A percentile compares a stretch with the other conserved stretches of the same genome.
Evolutionary conservation across 2,797 vertebrate species (phyloP).

Genomic region (Bradypodion pumilum): DNA sequence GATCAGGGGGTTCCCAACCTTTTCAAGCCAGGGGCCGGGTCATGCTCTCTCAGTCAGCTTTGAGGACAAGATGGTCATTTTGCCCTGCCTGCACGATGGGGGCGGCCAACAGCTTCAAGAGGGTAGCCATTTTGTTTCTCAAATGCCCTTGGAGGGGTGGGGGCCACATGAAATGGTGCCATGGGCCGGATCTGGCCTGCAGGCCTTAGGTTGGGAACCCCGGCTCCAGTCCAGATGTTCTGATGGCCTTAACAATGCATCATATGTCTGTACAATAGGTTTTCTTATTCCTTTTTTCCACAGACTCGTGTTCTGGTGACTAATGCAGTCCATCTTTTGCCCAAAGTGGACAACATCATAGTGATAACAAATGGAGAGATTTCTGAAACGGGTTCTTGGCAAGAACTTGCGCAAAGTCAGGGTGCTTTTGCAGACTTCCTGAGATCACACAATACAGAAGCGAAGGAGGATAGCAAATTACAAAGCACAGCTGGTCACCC

Average conservation of each 20-base stretch:
- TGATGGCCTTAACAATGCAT: neutral
- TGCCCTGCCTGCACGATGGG: no score
- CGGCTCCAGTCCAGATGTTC: no score
- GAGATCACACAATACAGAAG: constrained; percentile 77
- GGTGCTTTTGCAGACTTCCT: constrained; percentile 90
- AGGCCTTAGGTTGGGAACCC: no score
- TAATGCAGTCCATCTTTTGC: constrained; percentile 87
- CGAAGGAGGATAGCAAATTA: constrained; percentile 73
- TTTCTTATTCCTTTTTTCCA: constrained; percentile 25
- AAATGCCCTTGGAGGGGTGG: no score
- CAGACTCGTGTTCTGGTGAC: constrained; percentile 96
- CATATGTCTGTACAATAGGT: neutral
- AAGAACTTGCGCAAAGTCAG: constrained; percentile 86
- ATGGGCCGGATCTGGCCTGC: no score
- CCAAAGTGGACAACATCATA: constrained; percentile 87
- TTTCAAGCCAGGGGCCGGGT: no score
- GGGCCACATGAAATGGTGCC: no score
- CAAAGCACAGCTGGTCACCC: constrained; percentile 75
- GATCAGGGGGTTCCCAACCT: no score
- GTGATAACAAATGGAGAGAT: constrained; percentile 88
- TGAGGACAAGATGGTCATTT: no score
- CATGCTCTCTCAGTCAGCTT: no score
- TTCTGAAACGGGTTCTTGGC: constrained; percentile 90
- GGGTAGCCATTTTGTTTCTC: no score
- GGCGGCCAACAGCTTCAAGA: no score